Evolutionary conservation across 2,113 vertebrate species (phyloP).

Genomic region (Heterocephalus glaber): DNA sequence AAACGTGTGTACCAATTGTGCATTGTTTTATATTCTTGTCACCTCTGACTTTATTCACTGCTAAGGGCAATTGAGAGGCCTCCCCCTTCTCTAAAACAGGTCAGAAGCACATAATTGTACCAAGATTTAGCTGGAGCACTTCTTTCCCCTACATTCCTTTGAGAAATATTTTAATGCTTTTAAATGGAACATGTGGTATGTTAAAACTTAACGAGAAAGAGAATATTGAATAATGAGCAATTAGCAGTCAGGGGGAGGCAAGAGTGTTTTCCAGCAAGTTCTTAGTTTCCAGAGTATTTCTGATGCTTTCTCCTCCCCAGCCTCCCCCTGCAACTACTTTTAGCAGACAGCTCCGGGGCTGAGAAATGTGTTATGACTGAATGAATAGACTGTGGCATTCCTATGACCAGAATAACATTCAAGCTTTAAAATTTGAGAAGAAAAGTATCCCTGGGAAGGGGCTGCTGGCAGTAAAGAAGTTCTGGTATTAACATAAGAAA

Average conservation of each 20-base stretch:
- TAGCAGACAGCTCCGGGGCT: not conserved
- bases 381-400: not conserved
- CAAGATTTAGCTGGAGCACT: not conserved
- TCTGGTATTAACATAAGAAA: not conserved
- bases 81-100: not conserved
- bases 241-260: not conserved
- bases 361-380: slow-evolving; percentile 9
- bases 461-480: not conserved
- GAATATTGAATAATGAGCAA: slow-evolving; percentile 55
- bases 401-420: slow-evolving; percentile 44
- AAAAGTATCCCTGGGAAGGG: not conserved
- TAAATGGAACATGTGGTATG: not conserved
- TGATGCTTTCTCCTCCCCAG: rapidly evolving
- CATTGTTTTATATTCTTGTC: not conserved
- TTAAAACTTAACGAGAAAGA: slow-evolving; percentile 52
- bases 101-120: not conserved
- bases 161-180: slow-evolving; percentile 28
- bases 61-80: not conserved
- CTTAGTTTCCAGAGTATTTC: not conserved
- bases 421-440: slow-evolving; percentile 29
- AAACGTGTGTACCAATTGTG: not conserved
- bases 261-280: slow-evolving; percentile 33
- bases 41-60: not conserved
- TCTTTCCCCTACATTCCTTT: slow-evolving; percentile 7
- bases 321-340: not conserved